Conservation (phyloP, 1,140 invertebrate genomes). For the Sycophaga agraensis region DNA sequence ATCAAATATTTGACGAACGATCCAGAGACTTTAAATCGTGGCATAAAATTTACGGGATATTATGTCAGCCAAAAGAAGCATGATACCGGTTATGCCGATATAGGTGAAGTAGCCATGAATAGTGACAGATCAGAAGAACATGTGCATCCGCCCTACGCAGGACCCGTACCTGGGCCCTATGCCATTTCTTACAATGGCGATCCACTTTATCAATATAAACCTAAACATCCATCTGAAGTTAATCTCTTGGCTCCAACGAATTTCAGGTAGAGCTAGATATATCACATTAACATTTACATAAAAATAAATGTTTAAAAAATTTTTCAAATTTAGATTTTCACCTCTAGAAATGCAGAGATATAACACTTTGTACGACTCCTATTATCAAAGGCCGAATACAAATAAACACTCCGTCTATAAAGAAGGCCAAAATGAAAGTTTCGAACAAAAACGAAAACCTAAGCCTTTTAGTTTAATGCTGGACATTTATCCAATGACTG, state of each 20-base stretch:
- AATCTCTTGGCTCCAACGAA: constrained; percentile 57
- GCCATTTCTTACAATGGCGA: constrained; percentile 38
- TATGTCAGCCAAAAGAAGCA: constrained; percentile 51
- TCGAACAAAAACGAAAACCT: constrained; percentile 41
- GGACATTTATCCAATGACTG: constrained; percentile 56
- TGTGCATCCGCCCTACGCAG: no score
- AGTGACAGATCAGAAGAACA: constrained; percentile 36
- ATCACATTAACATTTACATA: no score
- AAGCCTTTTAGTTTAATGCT: constrained; percentile 57
- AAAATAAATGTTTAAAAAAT: no score
- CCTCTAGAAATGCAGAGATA: constrained; percentile 45
- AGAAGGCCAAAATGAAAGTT: constrained; percentile 30
- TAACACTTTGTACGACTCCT: constrained; percentile 41
- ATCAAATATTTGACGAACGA: constrained; percentile 54
- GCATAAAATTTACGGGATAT: constrained; percentile 51
- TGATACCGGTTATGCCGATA: constrained; percentile 34
- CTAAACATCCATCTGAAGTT: constrained; percentile 58
- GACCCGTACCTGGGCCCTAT: constrained; percentile 23
- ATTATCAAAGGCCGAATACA: constrained; percentile 35
- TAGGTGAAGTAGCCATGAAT: constrained; percentile 37
- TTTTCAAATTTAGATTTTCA: constrained; percentile 40
- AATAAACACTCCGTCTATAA: constrained; percentile 27
- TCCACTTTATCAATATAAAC: constrained; percentile 59
- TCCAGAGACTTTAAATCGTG: constrained; percentile 38
- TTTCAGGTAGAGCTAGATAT: constrained; percentile 49